Conservation (phyloP, 2,797 vertebrate species). For the Gambusia yucatana region DNA sequence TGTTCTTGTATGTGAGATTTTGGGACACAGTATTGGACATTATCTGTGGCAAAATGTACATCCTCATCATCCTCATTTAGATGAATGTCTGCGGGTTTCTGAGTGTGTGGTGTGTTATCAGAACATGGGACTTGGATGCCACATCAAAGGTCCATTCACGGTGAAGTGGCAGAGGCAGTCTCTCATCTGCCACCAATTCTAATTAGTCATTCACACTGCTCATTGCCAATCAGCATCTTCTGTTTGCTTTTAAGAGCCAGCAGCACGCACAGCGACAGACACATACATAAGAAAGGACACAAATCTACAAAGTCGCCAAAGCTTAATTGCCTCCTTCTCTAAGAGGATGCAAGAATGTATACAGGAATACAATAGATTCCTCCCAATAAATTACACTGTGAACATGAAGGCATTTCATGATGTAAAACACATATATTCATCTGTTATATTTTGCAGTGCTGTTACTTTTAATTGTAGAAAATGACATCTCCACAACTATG, state of each 20-base stretch:
- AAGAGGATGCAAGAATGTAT: not conserved
- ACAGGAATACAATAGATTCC: not conserved
- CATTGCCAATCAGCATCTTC: constrained; percentile 73
- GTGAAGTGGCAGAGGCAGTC: constrained; percentile 56
- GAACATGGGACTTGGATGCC: constrained; percentile 51
- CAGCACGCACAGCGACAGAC: constrained; percentile 3
- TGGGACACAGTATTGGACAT: constrained; percentile 25
- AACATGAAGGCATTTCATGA: not conserved
- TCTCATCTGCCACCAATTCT: constrained; percentile 64
- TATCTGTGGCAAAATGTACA: constrained; percentile 28
- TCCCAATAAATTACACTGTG: not conserved
- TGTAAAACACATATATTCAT: not conserved
- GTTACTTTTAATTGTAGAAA: not conserved
- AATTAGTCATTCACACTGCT: constrained; percentile 77
- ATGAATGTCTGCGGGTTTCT: constrained; percentile 17
- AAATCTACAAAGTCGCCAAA: not conserved
- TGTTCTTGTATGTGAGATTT: constrained; percentile 32
- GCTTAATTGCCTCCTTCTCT: not conserved
- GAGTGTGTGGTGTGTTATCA: constrained; percentile 39
- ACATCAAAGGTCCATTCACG: constrained; percentile 74
- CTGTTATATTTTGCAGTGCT: not conserved
- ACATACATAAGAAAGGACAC: constrained; percentile 8
- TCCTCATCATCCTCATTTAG: constrained; percentile 28
- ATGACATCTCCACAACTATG: not conserved
- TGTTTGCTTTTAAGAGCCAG: constrained; percentile 51